A percentile compares a stretch with the other conserved stretches of the same genome.
These are phyloP conservation scores for Blastobasis adustella DNA, from an alignment of 2,888 invertebrate genomes.

Conservation along the genomic window DNA sequence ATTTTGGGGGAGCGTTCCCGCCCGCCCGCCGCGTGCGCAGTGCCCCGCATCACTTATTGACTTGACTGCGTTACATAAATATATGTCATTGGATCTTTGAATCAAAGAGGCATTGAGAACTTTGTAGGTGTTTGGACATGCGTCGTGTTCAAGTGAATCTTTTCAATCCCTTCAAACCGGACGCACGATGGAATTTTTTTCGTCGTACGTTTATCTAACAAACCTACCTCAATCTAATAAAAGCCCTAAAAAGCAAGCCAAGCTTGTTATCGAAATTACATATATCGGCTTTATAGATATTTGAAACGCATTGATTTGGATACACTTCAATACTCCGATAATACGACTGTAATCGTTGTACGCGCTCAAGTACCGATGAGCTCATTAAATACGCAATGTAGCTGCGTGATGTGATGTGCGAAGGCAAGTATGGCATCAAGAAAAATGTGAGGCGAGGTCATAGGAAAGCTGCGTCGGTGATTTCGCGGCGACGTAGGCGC, in stretches of 20 bases:
- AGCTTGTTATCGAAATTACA: no score
- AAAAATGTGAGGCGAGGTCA: conserved; percentile 29
- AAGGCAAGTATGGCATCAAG: conserved; percentile 4
- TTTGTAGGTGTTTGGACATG: no score
- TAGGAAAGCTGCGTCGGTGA: conserved; percentile 41
- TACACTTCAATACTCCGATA: neutral
- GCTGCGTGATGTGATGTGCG: neutral
- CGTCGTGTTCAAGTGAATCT: no score
- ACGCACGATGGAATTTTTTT: no score
- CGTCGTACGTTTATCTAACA: no score
- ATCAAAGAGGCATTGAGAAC: no score
- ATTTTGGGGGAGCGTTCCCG: conserved; percentile 48
- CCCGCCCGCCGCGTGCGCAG: conserved; percentile 14
- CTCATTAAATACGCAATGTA: neutral
- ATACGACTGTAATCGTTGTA: no score
- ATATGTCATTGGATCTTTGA: no score
- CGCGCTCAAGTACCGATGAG: neutral
- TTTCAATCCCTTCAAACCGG: no score
- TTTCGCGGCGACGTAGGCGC: conserved; percentile 63
- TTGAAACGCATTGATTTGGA: neutral
- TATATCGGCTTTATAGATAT: neutral
- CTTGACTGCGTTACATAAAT: neutral
- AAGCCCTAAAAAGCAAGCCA: no score
- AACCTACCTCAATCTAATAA: no score
- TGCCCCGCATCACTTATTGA: conserved; percentile 1